Evolutionary conservation across 2,888 invertebrate species (phyloP).

Genomic region (Plagodis pulveraria): DNA sequence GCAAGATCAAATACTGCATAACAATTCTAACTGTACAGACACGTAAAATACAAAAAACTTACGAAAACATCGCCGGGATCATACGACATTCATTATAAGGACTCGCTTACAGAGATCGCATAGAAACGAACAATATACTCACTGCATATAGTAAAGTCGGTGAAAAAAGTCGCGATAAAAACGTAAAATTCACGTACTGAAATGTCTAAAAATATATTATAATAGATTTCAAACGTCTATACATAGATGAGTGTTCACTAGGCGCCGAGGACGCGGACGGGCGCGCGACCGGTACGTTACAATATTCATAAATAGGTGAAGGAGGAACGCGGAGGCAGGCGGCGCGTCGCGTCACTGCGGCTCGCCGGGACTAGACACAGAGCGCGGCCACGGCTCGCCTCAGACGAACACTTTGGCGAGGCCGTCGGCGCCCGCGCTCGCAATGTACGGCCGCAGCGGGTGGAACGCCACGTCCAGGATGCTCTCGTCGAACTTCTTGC

Average conservation of each 20-base stretch:
- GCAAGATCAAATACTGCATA: slow-evolving; percentile 75
- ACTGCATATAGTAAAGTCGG: slow-evolving; percentile 75
- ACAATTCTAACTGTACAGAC: slow-evolving; percentile 81
- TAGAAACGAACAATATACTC: slow-evolving; percentile 75
- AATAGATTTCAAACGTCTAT: slow-evolving; percentile 84
- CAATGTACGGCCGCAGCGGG: slow-evolving; percentile 98
- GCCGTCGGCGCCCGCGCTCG: slow-evolving; percentile 99
- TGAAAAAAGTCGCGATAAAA: slow-evolving; percentile 80
- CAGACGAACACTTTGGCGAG: slow-evolving; percentile 99
- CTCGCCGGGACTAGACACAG: slow-evolving; percentile 54
- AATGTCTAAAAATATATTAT: slow-evolving; percentile 83
- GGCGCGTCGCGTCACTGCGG: slow-evolving; percentile 47
- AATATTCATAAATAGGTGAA: slow-evolving; percentile 48
- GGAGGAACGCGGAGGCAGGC: slow-evolving; percentile 64
- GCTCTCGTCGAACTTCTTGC: slow-evolving; percentile 99
- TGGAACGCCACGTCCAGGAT: slow-evolving; percentile 99
- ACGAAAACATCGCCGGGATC: slow-evolving; percentile 66
- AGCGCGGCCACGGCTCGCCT: slow-evolving; percentile 31
- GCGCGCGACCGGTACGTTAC: slow-evolving; percentile 67
- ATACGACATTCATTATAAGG: slow-evolving; percentile 72
- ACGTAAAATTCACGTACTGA: slow-evolving; percentile 82
- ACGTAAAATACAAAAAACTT: slow-evolving; percentile 64
- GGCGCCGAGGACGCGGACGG: slow-evolving; percentile 68
- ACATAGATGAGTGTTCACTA: slow-evolving; percentile 81
- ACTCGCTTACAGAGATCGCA: slow-evolving; percentile 72